Evolutionary conservation across 2,797 vertebrate species (phyloP), one percentile per base, ranked within the genome.

Genomic region (Rachycentron canadum): DNA sequence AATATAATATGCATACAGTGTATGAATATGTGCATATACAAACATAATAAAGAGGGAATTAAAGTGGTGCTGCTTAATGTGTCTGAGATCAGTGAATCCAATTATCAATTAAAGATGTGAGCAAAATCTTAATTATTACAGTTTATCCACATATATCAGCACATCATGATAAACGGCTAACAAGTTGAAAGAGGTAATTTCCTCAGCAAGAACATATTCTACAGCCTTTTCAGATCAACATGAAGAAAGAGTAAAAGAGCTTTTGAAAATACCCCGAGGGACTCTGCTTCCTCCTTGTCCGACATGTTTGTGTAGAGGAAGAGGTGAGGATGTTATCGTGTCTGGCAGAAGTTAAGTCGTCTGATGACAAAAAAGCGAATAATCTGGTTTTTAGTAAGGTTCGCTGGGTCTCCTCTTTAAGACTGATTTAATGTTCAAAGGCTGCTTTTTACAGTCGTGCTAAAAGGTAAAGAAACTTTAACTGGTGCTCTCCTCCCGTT

Each of bases 351-450:
- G 30, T 78, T 41, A 6, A 36, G 25, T 26, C 58, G 47, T 66
- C 65, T 57, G 57, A 63, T 47, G 47, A 75, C 13, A 52, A n/a
- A 57, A 30, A 21, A 45, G 34, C 17, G 38, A 19, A 26, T 50
- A 25, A 21, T 59, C 25, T 23, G 21, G 47, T 3, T 59, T 55
- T 56, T 30, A 47, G 16, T 52, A 4, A 40, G 32, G 41, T 34
- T 43, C 17, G 58, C 59, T 19, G 13, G 5, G 21, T 66, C 53
- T 62, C 23, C 60, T 65, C 49, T 64, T 12, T 28, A 26, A 58
- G 30, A 52, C 60, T 57, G 66, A 49, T 52, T 49, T 57, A 43
- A 74, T 67, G 62, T 69, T 86, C 56, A 82, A 72, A 76, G 58
- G 17, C 10, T 49, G n/a, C 36, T 41, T 61, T 61, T 61, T 34